Percentiles rank a stretch among this genome's conserved stretches.
These are phyloP conservation scores for Willisornis vidua DNA, from an alignment of 2,113 vertebrate species.

Conservation along the genomic window DNA sequence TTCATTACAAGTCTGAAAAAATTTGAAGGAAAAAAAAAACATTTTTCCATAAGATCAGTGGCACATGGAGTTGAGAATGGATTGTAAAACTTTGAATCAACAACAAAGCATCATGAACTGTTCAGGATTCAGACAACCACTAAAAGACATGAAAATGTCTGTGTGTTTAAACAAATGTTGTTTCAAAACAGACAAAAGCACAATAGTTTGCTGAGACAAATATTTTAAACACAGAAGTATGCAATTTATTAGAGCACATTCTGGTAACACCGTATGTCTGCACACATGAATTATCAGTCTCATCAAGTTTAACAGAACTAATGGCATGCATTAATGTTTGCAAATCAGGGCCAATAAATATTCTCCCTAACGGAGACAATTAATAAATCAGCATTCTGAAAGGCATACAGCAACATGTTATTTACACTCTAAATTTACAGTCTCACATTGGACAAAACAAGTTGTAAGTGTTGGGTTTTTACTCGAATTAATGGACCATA, in stretches of 20 bases:
- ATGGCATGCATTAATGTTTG: background rate
- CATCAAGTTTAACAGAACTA: constrained; percentile 24
- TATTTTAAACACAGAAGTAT: background rate
- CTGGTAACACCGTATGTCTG: background rate
- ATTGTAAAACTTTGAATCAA: background rate
- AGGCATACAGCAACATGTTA: background rate
- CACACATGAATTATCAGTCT: background rate
- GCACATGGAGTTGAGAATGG: background rate
- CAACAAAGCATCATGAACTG: background rate
- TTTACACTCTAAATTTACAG: background rate
- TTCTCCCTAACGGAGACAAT: background rate
- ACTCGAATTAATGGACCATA: background rate
- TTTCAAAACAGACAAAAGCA: constrained; percentile 36
- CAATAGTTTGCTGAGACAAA: background rate
- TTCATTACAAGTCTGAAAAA: background rate
- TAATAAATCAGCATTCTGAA: constrained; percentile 27
- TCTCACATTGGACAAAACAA: background rate
- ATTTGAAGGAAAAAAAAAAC: background rate
- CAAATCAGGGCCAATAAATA: background rate
- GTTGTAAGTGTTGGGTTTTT: background rate
- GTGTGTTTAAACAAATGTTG: background rate
- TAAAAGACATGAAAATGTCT: background rate
- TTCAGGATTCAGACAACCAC: background rate
- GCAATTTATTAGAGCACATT: background rate
- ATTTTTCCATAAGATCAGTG: background rate